A percentile compares a stretch with the other conserved stretches of the same genome.
Evolutionary conservation across 2,113 vertebrate species (phyloP).

Genomic region (Bungarus multicinctus): DNA sequence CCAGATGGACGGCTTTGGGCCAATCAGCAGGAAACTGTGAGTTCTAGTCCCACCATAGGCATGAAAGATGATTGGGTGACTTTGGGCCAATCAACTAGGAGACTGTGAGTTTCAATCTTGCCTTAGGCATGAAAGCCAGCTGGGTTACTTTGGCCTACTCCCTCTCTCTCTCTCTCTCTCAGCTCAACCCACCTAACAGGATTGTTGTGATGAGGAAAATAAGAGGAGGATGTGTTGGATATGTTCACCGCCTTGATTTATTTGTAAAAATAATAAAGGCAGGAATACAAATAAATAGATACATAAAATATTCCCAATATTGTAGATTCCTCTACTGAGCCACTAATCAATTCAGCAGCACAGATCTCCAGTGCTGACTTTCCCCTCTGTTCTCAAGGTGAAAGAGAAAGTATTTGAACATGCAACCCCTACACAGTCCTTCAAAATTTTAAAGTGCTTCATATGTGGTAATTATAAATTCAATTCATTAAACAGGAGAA

Average conservation of each 20-base stretch:
- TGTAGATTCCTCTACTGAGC: not conserved
- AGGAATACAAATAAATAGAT: not conserved
- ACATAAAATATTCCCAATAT: not conserved
- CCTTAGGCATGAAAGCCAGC: no score
- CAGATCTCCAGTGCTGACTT: not conserved
- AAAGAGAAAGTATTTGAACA: not conserved
- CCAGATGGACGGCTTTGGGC: accelerated
- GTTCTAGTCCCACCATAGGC: not conserved
- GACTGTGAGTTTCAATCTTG: no score
- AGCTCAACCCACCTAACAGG: not conserved
- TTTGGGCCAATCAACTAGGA: not conserved
- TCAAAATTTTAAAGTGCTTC: not conserved
- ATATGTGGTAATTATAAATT: not conserved
- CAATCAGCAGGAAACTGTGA: not conserved
- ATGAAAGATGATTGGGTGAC: not conserved
- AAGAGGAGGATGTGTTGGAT: not conserved
- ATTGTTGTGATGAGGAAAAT: not conserved
- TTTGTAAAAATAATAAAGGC: not conserved
- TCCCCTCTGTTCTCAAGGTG: not conserved
- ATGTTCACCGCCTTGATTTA: not conserved
- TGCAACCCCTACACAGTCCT: not conserved
- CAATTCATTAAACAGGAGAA: not conserved
- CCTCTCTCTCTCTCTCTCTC: not conserved
- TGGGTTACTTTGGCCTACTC: no score
- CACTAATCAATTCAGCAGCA: not conserved